Evolutionary conservation across 2,797 vertebrate species (phyloP).

Genomic region (Sebastes matsubarae): DNA sequence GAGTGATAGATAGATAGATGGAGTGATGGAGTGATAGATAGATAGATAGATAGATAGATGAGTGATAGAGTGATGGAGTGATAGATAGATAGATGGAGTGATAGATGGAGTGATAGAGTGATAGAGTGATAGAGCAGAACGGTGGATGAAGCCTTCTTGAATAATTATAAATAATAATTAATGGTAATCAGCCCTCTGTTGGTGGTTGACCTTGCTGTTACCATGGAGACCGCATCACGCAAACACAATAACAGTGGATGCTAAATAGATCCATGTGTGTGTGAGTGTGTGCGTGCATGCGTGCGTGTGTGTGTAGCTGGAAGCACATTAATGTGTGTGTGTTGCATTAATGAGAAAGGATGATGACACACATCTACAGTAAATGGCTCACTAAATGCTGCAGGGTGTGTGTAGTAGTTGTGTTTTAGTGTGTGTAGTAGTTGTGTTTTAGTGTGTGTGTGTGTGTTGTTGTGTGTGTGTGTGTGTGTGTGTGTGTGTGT

Average conservation of each 20-base stretch:
- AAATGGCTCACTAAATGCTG: conserved; percentile 31
- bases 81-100: background rate
- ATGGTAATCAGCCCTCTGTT: conserved; percentile 62
- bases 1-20: too few relatives aligned
- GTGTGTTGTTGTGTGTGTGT: too few relatives aligned
- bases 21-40: too few relatives aligned
- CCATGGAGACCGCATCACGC: conserved; percentile 57
- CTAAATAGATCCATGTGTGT: conserved; percentile 11
- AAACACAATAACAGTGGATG: conserved; percentile 40
- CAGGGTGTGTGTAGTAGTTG: conserved; percentile 1
- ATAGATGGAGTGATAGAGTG: background rate
- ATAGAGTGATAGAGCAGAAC: background rate
- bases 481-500: background rate
- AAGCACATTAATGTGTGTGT: conserved; percentile 42
- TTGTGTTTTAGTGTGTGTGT: background rate
- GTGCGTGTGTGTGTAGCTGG: conserved; percentile 6
- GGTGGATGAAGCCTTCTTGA: conserved; percentile 15
- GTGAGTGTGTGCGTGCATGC: background rate
- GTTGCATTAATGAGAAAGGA: conserved; percentile 52
- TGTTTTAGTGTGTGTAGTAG: background rate
- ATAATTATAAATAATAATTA: conserved; percentile 56
- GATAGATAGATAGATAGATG: too few relatives aligned
- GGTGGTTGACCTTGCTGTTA: conserved; percentile 64
- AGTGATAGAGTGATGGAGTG: too few relatives aligned
- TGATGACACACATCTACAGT: conserved; percentile 14